Evolutionary conservation across 2,888 invertebrate species (phyloP).

Genomic region (Copidosoma aretas): DNA sequence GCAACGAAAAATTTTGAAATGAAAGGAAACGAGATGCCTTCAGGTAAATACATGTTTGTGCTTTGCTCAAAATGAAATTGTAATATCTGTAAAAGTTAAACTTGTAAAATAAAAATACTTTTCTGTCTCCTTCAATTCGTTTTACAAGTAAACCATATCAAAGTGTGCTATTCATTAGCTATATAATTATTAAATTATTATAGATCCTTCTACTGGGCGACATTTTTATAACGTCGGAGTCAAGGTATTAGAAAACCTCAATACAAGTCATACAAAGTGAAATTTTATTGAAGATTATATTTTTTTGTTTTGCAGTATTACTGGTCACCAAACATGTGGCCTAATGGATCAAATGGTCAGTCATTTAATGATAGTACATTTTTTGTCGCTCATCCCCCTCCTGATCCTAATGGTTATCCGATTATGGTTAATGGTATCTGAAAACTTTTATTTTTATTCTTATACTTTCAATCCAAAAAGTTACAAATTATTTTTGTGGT

Average conservation of each 20-base stretch:
- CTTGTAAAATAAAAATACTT: no score
- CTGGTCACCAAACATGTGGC: slow-evolving; percentile 38
- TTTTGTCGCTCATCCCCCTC: slow-evolving; percentile 25
- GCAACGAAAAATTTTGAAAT: slow-evolving; percentile 61
- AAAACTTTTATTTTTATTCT: background rate
- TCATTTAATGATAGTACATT: slow-evolving; percentile 30
- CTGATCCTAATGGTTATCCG: slow-evolving; percentile 16
- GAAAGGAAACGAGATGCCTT: slow-evolving; percentile 67
- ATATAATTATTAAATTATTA: slow-evolving; percentile 50
- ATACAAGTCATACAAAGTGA: slow-evolving; percentile 2
- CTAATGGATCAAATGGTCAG: slow-evolving; percentile 26
- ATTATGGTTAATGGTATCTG: slow-evolving; percentile 28
- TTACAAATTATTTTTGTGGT: slow-evolving; percentile 6
- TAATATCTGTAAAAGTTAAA: background rate
- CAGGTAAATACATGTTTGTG: slow-evolving; percentile 59
- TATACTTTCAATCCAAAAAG: background rate
- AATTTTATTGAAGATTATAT: slow-evolving; percentile 11
- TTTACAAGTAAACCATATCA: no score
- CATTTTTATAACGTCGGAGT: slow-evolving; percentile 75
- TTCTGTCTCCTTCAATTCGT: no score
- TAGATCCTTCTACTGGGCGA: slow-evolving; percentile 69
- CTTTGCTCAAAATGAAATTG: slow-evolving; percentile 7
- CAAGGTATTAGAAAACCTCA: slow-evolving; percentile 57
- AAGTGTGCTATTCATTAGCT: slow-evolving; percentile 20
- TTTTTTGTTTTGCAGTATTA: slow-evolving; percentile 28